phyloP scores from a whole-genome alignment of 2,113 vertebrate species.

The Passer montanus region DNA sequence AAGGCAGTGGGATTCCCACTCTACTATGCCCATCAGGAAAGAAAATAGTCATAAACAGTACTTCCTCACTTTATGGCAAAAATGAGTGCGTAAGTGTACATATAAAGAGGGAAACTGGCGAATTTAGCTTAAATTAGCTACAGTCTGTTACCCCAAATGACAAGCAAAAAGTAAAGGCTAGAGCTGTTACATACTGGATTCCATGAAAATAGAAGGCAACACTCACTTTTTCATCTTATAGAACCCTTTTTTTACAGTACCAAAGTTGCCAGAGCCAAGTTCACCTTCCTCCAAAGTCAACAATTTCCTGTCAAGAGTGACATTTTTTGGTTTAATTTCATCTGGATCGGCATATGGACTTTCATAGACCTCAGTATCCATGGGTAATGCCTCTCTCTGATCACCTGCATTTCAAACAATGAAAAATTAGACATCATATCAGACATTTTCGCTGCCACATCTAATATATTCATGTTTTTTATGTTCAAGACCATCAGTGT shows the following conservation, averaged over 20 bases:
- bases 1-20: neutral
- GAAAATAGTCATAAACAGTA: neutral
- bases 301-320: constrained; percentile 81
- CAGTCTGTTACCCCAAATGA: neutral
- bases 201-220: neutral
- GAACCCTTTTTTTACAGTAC: constrained; percentile 90
- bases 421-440: neutral
- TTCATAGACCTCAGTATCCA: constrained; percentile 94
- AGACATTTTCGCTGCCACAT: neutral
- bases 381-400: constrained; percentile 85
- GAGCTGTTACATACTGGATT: neutral
- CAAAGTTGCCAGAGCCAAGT: constrained; percentile 96
- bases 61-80: neutral
- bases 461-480: neutral
- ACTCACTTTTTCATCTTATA: constrained; percentile 94
- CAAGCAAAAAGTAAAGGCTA: neutral
- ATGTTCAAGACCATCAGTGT: neutral
- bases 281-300: constrained; percentile 89
- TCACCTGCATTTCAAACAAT: constrained; percentile 27
- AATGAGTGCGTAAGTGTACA: fast-evolving
- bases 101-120: neutral
- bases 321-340: constrained; percentile 87
- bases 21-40: neutral
- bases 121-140: neutral
- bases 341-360: constrained; percentile 97